Evolutionary conservation across 2,797 vertebrate genomes (phyloP).

Genomic region (Uromys caudimaculatus): DNA sequence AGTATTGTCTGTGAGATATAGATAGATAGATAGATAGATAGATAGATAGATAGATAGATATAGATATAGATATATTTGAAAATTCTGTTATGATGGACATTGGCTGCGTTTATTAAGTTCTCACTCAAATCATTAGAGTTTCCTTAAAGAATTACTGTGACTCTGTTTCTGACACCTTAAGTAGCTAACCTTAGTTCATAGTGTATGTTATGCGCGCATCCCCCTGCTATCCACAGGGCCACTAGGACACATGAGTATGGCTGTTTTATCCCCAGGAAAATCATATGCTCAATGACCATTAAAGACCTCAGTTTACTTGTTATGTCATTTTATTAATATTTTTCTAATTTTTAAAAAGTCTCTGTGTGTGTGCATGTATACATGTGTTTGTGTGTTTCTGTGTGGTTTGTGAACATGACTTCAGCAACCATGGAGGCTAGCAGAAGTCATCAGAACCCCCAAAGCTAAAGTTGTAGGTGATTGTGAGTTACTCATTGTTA

Average conservation of each 20-base stretch:
- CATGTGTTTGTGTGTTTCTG: neutral
- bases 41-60: neutral
- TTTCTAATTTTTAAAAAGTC: neutral
- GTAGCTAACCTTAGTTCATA: neutral
- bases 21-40: too few relatives aligned
- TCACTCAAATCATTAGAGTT: neutral
- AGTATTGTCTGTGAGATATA: neutral
- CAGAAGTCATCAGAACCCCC: neutral
- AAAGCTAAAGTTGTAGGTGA: neutral
- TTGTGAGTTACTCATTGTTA: neutral
- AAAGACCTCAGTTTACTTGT: slow-evolving; percentile 24
- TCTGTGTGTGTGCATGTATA: neutral
- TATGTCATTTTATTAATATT: neutral
- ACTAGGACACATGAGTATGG: neutral
- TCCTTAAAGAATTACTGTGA: neutral
- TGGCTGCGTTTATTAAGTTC: slow-evolving; percentile 19
- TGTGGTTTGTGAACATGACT: too few relatives aligned
- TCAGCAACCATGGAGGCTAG: neutral
- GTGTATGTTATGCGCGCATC: neutral
- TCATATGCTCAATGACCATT: neutral
- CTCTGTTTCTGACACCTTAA: slow-evolving; percentile 31
- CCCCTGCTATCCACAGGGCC: neutral
- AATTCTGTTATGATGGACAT: neutral
- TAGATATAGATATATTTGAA: neutral
- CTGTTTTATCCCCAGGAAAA: neutral